phyloP scores from a whole-genome alignment of 2,888 invertebrate genomes.

The Nomada goodeniana region DNA sequence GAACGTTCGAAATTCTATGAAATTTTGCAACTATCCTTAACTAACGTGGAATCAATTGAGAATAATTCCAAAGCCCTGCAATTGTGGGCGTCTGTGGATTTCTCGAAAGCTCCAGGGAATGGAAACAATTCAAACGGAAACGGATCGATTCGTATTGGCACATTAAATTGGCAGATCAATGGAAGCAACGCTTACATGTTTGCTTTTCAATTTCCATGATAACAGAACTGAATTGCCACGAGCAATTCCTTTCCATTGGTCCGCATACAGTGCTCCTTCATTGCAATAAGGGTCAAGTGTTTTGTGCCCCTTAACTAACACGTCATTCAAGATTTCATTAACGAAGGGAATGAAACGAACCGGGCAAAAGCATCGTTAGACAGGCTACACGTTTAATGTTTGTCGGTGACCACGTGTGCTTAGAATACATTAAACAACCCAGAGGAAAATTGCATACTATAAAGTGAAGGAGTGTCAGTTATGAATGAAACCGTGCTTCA shows the following conservation, averaged over 20 bases:
- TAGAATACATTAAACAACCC: neutral
- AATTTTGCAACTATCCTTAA: neutral
- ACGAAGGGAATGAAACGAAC: neutral
- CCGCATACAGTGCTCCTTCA: neutral
- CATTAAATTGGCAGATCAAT: constrained; percentile 64
- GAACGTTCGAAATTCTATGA: neutral
- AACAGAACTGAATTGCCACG: constrained; percentile 21
- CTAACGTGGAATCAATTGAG: neutral
- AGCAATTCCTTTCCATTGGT: constrained; percentile 23
- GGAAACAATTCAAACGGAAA: constrained; percentile 38
- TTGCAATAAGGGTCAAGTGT: constrained; percentile 34
- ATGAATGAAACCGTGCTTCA: neutral
- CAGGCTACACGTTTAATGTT: neutral
- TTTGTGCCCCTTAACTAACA: constrained; percentile 22
- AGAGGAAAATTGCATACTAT: too few species aligned
- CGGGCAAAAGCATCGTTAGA: neutral
- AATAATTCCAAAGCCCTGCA: neutral
- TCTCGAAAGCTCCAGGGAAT: constrained; percentile 7
- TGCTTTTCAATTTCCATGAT: constrained; percentile 71
- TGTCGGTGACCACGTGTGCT: neutral
- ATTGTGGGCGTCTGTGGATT: neutral
- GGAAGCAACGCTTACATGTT: constrained; percentile 62
- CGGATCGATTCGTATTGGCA: constrained; percentile 44
- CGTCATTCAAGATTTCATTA: constrained; percentile 29
- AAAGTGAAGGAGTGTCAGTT: too few species aligned